These are phyloP conservation scores for Drosophila acutilabella DNA, from an alignment of 2,888 invertebrate species.

Conservation along the genomic window DNA sequence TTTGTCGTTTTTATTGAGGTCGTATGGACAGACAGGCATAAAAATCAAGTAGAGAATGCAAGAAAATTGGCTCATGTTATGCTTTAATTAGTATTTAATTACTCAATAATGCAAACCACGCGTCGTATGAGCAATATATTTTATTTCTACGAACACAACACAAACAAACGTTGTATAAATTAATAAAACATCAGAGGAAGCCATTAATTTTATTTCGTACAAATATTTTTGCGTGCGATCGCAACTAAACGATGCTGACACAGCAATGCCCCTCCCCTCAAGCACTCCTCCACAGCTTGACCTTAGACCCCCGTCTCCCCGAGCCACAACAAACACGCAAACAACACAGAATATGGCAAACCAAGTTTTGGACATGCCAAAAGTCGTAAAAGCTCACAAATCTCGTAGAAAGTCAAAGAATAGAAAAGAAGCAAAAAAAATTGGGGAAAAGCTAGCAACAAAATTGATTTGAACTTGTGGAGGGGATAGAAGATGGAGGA, in stretches of 20 bases:
- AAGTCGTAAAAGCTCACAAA: constrained; percentile 78
- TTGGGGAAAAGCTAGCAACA: constrained; percentile 49
- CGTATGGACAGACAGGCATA: constrained; percentile 1
- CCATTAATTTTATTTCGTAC: constrained; percentile 77
- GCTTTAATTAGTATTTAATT: constrained; percentile 80
- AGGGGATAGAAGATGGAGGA: constrained; percentile 1
- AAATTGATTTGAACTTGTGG: constrained; percentile 73
- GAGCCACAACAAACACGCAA: constrained; percentile 43
- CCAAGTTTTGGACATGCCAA: constrained; percentile 60
- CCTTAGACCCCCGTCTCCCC: constrained; percentile 1
- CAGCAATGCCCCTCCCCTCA: constrained; percentile 27
- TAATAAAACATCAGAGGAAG: constrained; percentile 77
- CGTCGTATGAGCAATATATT: constrained; percentile 72
- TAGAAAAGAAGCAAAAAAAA: constrained; percentile 15
- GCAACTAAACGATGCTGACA: constrained; percentile 62
- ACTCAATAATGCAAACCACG: constrained; percentile 74
- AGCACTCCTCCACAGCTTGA: background rate
- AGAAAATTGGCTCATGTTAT: constrained; percentile 69
- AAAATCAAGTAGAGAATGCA: constrained; percentile 26
- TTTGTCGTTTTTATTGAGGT: constrained; percentile 12
- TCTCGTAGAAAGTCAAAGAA: constrained; percentile 60
- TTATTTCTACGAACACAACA: constrained; percentile 38
- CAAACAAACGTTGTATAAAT: constrained; percentile 64
- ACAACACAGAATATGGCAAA: constrained; percentile 29
- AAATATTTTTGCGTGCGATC: constrained; percentile 74